Evolutionary conservation across 2,888 invertebrate species (phyloP).

Genomic region (Lasioglossum oenotherae): DNA sequence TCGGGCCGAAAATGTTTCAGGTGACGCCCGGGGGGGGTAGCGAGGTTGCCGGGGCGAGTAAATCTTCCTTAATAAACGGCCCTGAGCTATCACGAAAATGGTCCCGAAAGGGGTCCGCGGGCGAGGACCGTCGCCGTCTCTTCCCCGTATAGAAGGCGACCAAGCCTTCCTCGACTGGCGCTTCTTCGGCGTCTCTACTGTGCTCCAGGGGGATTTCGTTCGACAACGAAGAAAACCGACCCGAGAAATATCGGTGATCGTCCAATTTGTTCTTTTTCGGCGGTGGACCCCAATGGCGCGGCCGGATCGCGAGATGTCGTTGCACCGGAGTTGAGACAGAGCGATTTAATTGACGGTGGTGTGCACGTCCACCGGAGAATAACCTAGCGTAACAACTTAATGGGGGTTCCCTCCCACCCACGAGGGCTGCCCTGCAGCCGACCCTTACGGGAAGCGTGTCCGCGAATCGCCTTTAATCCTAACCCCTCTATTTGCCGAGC

Average conservation of each 20-base stretch:
- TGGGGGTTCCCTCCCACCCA: conserved; percentile 23
- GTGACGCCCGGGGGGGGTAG: conserved; percentile 38
- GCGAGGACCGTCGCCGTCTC: conserved; percentile 51
- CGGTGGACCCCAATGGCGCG: background rate
- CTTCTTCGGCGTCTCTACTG: conserved; percentile 49
- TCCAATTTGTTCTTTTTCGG: background rate
- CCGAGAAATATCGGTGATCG: conserved; percentile 21
- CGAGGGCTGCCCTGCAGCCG: conserved; percentile 1
- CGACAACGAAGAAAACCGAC: conserved; percentile 1
- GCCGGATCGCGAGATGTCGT: conserved; percentile 49
- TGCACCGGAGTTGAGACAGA: conserved; percentile 50
- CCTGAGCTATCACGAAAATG: conserved; percentile 72
- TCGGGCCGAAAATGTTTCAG: conserved; percentile 29
- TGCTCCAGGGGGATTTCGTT: conserved; percentile 60
- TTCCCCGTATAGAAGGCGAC: conserved; percentile 29
- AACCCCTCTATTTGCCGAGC: conserved; percentile 31
- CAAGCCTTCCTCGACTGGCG: conserved; percentile 43
- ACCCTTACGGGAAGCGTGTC: conserved; percentile 25
- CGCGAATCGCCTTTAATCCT: conserved; percentile 23
- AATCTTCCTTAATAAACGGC: conserved; percentile 71
- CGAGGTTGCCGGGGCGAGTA: conserved; percentile 30
- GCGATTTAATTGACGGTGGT: conserved; percentile 58
- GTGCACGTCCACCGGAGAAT: conserved; percentile 25
- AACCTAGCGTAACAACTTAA: conserved; percentile 59
- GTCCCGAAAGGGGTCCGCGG: conserved; percentile 48